Base-by-base conservation (phyloP, 2,797 vertebrate genomes). In the Protonibea diacanthus region DNA sequence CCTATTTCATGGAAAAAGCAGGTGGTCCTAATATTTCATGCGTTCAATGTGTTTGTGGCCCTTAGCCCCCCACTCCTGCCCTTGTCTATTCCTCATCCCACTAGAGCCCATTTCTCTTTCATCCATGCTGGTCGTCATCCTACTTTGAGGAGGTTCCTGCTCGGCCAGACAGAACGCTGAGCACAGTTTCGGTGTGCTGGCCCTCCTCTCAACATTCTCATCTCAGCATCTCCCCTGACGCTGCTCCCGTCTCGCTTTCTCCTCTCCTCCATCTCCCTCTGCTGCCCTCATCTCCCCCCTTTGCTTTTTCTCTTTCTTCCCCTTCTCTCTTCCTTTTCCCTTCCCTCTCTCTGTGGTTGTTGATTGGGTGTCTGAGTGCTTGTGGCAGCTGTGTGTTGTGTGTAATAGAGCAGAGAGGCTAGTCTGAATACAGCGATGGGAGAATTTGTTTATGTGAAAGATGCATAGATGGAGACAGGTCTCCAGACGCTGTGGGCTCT, bases 391-490 rank as follows among this genome's bases (percentile, higher is more conserved):
- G 97, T 98, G 97, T 97, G 97, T 97, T 97, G 95, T 97, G 97
- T 97, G 97, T 98, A 98, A 98, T 98, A 98, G 97, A 98, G 97
- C 97, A 97, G 97, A 97, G 97, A 98, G 97, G 96, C 97, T 97
- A 96, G 96, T 98, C 97, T 97, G 97, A 97, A 98, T 97, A 96
- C 97, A 97, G 97, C 96, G 96, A 97, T 97, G 96, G 97, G 97
- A 97, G 97, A 98, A 97, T 98, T 97, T 97, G 97, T 97, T 97
- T 98, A 97, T 97, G 96, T 97, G 97, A 97, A 97, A 96, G 97
- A 98, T 99, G 97, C 97, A 96, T 97, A 98, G 97, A 98, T 97
- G 96, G 95, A 95, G 96, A 95, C 94, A 94, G 95, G 96, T 97
- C 97, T 97, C 97, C 94, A 95, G 97, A 93, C 93, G 91, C 95